A percentile compares a stretch with the other conserved stretches of the same genome.
Evolutionary conservation across 2,888 invertebrate species (phyloP).

Genomic region (Fragum whitleyi): DNA sequence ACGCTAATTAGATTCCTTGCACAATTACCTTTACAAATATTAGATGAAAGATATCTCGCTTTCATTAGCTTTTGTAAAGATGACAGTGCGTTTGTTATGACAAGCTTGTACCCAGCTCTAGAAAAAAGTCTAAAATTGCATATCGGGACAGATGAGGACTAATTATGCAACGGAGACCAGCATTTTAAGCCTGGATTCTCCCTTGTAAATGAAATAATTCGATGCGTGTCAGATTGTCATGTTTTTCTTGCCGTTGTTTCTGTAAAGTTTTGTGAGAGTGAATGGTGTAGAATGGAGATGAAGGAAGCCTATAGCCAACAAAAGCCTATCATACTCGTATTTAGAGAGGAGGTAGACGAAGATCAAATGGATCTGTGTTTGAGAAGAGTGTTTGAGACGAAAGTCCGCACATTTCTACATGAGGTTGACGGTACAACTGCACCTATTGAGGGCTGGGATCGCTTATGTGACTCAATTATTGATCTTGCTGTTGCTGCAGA

Average conservation of each 20-base stretch:
- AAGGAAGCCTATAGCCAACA: background rate
- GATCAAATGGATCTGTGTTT: background rate
- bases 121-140: background rate
- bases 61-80: too few relatives aligned
- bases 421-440: too few relatives aligned
- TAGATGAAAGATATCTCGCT: too few relatives aligned
- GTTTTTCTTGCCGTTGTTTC: constrained; percentile 3
- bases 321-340: background rate
- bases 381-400: too few relatives aligned
- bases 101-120: background rate
- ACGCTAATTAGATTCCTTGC: too few relatives aligned
- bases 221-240: background rate
- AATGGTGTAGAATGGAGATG: background rate
- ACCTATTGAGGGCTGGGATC: too few relatives aligned
- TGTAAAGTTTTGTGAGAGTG: background rate
- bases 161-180: background rate
- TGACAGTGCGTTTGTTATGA: background rate
- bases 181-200: background rate
- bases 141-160: background rate
- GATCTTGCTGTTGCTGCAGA: too few relatives aligned
- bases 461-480: too few relatives aligned
- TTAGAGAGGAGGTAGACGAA: background rate
- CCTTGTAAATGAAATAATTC: background rate
- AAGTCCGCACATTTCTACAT: too few relatives aligned
- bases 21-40: too few relatives aligned